Percentiles rank a stretch among this genome's conserved stretches.
phyloP scores from a whole-genome alignment of 1,140 invertebrate genomes.

The Drosophila navojoa region DNA sequence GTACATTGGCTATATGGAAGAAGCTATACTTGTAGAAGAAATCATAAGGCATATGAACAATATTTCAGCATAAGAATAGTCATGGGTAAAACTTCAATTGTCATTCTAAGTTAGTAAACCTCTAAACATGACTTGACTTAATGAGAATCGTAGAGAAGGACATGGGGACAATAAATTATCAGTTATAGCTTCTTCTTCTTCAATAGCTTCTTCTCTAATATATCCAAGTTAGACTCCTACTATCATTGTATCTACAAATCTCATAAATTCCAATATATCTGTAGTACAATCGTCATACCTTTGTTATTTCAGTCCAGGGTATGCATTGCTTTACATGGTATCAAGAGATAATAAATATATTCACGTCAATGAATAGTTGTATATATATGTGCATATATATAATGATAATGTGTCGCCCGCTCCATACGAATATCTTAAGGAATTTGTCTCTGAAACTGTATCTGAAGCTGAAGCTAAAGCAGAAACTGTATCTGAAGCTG shows the following conservation, averaged over 20 bases:
- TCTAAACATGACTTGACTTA: no score
- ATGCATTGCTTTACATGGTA: not conserved
- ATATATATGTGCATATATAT: not conserved
- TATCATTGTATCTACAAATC: no score
- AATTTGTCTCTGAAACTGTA: not conserved
- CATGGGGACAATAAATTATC: no score
- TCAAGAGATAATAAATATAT: not conserved
- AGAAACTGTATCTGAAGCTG: slow-evolving; percentile 8
- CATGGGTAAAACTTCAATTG: no score
- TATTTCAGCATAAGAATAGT: not conserved
- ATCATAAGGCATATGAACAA: not conserved
- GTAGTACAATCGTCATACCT: no score
- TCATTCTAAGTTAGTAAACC: no score
- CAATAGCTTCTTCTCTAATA: no score
- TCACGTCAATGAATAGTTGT: not conserved
- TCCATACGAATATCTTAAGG: not conserved
- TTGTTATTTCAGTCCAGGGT: not conserved
- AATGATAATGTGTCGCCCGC: slow-evolving; percentile 7
- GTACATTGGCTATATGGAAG: slow-evolving; percentile 40
- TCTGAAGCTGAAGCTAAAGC: slow-evolving; percentile 3
- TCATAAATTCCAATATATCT: no score
- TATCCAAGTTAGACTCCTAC: no score
- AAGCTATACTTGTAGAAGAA: slow-evolving; percentile 37
- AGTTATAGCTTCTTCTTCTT: no score
- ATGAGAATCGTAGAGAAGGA: no score